Base-by-base conservation (phyloP, 2,888 invertebrate species). In the Lepetodrilus schrolli region DNA sequence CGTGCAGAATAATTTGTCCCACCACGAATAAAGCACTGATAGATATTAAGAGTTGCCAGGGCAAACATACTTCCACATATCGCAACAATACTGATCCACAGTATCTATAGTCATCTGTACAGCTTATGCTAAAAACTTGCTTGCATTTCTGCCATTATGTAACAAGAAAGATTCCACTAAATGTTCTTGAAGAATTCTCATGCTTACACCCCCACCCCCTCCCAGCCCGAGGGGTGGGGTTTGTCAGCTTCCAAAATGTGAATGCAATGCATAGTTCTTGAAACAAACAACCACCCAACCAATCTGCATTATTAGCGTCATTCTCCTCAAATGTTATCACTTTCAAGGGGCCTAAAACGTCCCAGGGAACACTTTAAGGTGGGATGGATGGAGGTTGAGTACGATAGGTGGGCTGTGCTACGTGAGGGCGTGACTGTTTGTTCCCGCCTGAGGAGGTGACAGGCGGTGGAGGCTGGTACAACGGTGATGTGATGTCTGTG, bases 351-450 rank as follows among this genome's bases (percentile, higher is more conserved):
- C 30, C 13, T 10, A 21, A 23, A 47, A 47, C 23, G 8, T 13
- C n/a, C 8, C 26, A 21, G 4, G 5, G 47, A 10, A 38, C 20
- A 30, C 13, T 17, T 68, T 97, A 98, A 92, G 98, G 98, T 84
- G 98, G 97, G 86, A 98, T 97, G 91, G 98, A 98, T 47, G 98
- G 98, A 77, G 98, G 97, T 69, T 98, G 98, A 92, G 96, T 96
- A 89, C 97, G 94, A 93, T 97, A 96, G 84, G 96, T 95, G 78
- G 96, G 96, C 68, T 83, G 85, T 49, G 83, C 84, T 73, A 87
- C 84, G 70, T 86, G 82, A 13, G 86, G 86, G 7, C 85, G 79
- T 21, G 84, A 84, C 69, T 86, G 84, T 76, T 85, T 86, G 73
- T 82, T 86, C 73, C 78, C 82, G 66, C 78, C 80, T 26, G 84